phyloP scores from a whole-genome alignment of 2,113 vertebrate species.

The Oplegnathus fasciatus region DNA sequence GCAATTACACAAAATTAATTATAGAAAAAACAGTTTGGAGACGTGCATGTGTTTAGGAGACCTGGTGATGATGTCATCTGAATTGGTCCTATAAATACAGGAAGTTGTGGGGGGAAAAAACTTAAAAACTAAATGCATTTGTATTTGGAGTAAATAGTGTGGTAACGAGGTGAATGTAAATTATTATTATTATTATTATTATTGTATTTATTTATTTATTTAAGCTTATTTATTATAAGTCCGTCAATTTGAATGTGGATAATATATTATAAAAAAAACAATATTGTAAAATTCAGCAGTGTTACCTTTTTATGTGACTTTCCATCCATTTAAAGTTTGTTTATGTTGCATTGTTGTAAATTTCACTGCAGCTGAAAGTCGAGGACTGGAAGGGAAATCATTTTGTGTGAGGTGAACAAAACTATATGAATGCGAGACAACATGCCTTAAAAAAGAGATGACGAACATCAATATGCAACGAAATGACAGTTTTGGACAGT shows the following conservation, averaged over 20 bases:
- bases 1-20: constrained; percentile 32
- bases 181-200: constrained; percentile 52
- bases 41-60: constrained; percentile 54
- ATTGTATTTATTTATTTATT: constrained; percentile 77
- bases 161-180: constrained; percentile 76
- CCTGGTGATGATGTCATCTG: constrained; percentile 54
- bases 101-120: constrained; percentile 23
- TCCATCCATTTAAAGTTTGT: constrained; percentile 56
- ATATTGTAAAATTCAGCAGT: constrained; percentile 69
- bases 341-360: constrained; percentile 70
- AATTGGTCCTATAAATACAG: constrained; percentile 38
- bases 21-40: constrained; percentile 24
- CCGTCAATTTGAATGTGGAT: constrained; percentile 73
- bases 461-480: constrained; percentile 76
- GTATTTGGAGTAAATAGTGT: constrained; percentile 70
- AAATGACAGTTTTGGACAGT: constrained; percentile 69
- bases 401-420: constrained; percentile 49
- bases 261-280: constrained; percentile 66
- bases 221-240: constrained; percentile 71
- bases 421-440: constrained; percentile 49
- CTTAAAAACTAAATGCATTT: constrained; percentile 48
- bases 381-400: constrained; percentile 19
- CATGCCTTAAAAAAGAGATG: constrained; percentile 76
- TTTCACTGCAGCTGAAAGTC: constrained; percentile 52
- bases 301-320: constrained; percentile 68